Conservation (phyloP, 2,888 invertebrate species). For the Cyclophora albipunctata region DNA sequence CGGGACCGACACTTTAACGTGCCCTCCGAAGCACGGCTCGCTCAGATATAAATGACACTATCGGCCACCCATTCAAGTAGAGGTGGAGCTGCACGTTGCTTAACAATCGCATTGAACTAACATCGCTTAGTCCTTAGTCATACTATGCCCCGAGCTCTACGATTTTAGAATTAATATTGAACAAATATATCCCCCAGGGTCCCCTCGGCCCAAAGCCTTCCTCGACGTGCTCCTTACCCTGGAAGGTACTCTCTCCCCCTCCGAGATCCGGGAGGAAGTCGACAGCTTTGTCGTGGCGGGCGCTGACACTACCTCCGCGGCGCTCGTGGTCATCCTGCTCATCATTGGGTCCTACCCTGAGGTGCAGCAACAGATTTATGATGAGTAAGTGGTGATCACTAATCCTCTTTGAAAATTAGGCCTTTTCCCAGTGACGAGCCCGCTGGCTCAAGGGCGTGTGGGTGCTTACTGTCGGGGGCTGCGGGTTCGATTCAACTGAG, state of each 20-base stretch:
- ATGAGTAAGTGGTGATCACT: neutral
- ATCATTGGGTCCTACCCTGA: conserved; percentile 5
- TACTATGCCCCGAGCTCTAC: no score
- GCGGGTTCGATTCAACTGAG: no score
- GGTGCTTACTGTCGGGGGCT: neutral
- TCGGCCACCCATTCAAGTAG: no score
- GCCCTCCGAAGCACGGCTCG: no score
- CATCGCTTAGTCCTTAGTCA: no score
- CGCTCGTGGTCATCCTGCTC: conserved; percentile 5
- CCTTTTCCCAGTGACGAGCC: neutral
- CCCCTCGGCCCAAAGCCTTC: conserved; percentile 8
- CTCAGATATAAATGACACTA: no score
- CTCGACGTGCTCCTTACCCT: conserved; percentile 15
- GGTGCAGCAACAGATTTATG: neutral
- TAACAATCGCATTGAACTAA: no score
- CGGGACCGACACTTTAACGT: no score
- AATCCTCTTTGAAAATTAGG: neutral
- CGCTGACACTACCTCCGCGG: conserved; percentile 15
- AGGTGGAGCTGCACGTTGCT: no score
- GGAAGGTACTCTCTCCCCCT: conserved; percentile 14
- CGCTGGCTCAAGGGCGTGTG: no score
- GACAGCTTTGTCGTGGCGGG: conserved; percentile 24
- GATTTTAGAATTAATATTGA: no score
- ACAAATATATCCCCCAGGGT: no score
- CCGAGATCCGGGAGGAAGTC: conserved; percentile 29